Evolutionary conservation across 2,888 invertebrate species (phyloP).

Genomic region (Perizoma affinitatum): DNA sequence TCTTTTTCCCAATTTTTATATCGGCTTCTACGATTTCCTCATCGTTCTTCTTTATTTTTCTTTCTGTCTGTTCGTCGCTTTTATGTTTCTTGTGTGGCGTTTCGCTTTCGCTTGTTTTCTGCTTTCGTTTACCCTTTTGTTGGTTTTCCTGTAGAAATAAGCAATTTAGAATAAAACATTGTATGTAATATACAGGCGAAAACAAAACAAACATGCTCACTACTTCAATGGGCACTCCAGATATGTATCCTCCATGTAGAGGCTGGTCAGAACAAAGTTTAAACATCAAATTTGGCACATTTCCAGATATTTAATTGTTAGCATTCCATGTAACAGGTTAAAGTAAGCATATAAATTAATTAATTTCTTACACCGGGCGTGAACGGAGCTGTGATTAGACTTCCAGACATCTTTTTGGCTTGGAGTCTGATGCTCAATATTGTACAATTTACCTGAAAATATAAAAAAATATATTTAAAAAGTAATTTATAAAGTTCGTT

Average conservation of each 20-base stretch:
- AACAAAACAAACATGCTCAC: no score
- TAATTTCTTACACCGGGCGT: constrained; percentile 52
- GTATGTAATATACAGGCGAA: background rate
- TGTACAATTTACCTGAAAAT: constrained; percentile 78
- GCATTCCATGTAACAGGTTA: no score
- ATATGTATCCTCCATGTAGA: no score
- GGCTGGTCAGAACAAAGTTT: no score
- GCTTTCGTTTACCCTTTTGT: constrained; percentile 48
- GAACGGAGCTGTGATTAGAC: constrained; percentile 65
- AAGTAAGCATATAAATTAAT: background rate
- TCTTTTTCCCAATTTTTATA: constrained; percentile 24
- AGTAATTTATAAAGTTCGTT: background rate
- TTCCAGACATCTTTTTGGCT: constrained; percentile 70
- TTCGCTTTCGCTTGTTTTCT: constrained; percentile 37
- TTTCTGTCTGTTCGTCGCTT: constrained; percentile 32
- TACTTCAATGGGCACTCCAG: no score
- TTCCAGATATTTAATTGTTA: no score
- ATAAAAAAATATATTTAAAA: no score
- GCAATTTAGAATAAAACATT: background rate
- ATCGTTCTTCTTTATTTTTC: constrained; percentile 30
- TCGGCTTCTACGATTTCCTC: constrained; percentile 20
- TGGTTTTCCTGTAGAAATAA: constrained; percentile 47
- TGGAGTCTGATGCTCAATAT: constrained; percentile 63
- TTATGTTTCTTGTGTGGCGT: constrained; percentile 27
- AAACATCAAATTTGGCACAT: no score